Evolutionary conservation across 2,888 invertebrate genomes (phyloP).

Genomic region (Scaptomyza flava): DNA sequence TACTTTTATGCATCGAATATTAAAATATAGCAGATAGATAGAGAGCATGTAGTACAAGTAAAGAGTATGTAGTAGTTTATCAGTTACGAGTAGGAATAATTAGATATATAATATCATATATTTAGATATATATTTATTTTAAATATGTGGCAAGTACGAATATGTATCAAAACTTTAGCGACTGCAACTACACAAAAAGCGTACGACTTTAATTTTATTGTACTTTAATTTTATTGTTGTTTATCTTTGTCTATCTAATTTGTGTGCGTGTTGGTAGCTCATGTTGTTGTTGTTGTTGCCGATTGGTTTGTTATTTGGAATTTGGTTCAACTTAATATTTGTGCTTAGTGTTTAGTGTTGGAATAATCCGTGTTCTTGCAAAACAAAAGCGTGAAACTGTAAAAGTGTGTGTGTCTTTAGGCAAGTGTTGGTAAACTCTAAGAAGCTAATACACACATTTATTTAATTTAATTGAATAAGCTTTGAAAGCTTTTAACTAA

Average conservation of each 20-base stretch:
- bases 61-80: constrained; percentile 33
- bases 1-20: constrained; percentile 29
- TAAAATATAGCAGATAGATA: constrained; percentile 31
- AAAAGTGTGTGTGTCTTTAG: constrained; percentile 10
- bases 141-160: constrained; percentile 42
- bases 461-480: constrained; percentile 61
- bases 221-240: constrained; percentile 21
- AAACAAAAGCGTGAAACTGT: constrained; percentile 21
- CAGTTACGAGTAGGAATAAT: constrained; percentile 45
- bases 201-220: constrained; percentile 52
- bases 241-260: constrained; percentile 7
- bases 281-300: constrained; percentile 9
- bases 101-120: constrained; percentile 42
- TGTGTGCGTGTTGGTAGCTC: constrained; percentile 26
- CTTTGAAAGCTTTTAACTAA: constrained; percentile 61
- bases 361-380: constrained; percentile 12
- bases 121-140: constrained; percentile 46
- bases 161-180: constrained; percentile 67
- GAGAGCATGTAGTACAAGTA: constrained; percentile 27
- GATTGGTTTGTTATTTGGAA: background rate
- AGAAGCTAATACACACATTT: constrained; percentile 80
- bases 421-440: constrained; percentile 67
- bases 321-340: constrained; percentile 7
- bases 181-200: constrained; percentile 76
- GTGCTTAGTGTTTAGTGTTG: constrained; percentile 24